Evolutionary conservation across 2,113 vertebrate species (phyloP).

Genomic region (Alouatta palliata): DNA sequence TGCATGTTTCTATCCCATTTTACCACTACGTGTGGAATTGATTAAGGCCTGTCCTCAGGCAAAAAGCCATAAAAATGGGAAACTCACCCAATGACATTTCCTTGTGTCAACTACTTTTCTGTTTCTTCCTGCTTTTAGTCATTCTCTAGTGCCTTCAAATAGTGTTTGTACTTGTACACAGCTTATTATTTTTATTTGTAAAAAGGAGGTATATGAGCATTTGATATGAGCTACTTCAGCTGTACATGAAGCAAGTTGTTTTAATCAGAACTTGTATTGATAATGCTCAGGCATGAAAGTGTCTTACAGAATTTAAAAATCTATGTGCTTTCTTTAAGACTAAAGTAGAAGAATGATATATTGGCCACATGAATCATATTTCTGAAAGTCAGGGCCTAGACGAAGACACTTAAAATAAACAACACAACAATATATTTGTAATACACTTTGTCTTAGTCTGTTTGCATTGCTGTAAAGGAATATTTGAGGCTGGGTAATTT

Average conservation of each 20-base stretch:
- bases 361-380: background rate
- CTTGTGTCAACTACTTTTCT: background rate
- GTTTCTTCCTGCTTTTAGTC: background rate
- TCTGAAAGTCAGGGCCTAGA: background rate
- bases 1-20: background rate
- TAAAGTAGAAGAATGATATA: background rate
- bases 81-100: background rate
- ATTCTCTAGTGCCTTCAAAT: background rate
- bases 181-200: background rate
- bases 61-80: background rate
- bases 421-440: background rate
- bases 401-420: background rate
- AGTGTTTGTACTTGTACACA: background rate
- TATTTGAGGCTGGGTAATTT: no score
- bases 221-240: background rate
- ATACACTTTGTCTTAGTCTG: background rate
- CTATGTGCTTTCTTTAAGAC: background rate
- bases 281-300: background rate
- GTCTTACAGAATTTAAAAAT: background rate
- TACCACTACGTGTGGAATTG: background rate
- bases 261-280: conserved; percentile 4
- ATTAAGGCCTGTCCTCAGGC: background rate
- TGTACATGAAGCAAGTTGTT: background rate
- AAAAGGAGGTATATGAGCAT: background rate
- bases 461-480: no score